These are phyloP conservation scores for Drosophila equinoxialis DNA, from an alignment of 1,140 invertebrate species.

Conservation along the genomic window DNA sequence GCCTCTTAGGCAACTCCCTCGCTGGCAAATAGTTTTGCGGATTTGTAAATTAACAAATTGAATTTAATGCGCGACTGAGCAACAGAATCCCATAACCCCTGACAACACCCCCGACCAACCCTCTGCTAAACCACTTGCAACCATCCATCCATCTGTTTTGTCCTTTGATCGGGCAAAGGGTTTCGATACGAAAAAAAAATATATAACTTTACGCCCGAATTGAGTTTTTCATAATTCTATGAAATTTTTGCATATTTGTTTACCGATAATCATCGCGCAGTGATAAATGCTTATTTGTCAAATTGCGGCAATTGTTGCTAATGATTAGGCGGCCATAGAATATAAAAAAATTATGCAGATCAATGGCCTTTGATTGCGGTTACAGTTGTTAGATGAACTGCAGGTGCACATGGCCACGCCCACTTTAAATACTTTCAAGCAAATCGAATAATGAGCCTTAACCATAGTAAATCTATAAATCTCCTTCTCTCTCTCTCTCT, in stretches of 20 bases:
- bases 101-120: background rate
- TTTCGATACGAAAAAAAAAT: slow-evolving; percentile 15
- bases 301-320: slow-evolving; percentile 80
- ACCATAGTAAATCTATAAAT: background rate
- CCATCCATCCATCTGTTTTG: background rate
- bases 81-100: slow-evolving; percentile 16
- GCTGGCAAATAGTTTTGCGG: slow-evolving; percentile 76
- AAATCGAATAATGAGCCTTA: slow-evolving; percentile 1
- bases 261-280: slow-evolving; percentile 58
- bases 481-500: background rate
- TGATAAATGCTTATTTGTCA: slow-evolving; percentile 54
- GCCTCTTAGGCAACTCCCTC: slow-evolving; percentile 40
- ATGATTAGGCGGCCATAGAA: slow-evolving; percentile 68
- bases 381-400: slow-evolving; percentile 7
- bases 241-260: slow-evolving; percentile 71
- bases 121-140: background rate
- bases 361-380: slow-evolving; percentile 77
- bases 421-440: background rate
- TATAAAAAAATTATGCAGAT: slow-evolving; percentile 36
- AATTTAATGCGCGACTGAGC: slow-evolving; percentile 74
- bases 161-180: slow-evolving; percentile 12
- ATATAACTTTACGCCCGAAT: slow-evolving; percentile 39
- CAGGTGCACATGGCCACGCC: slow-evolving; percentile 20
- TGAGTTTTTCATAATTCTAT: slow-evolving; percentile 50
- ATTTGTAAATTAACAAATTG: slow-evolving; percentile 81